Conservation (phyloP, 2,888 invertebrate genomes). For the Agrochola lota region DNA sequence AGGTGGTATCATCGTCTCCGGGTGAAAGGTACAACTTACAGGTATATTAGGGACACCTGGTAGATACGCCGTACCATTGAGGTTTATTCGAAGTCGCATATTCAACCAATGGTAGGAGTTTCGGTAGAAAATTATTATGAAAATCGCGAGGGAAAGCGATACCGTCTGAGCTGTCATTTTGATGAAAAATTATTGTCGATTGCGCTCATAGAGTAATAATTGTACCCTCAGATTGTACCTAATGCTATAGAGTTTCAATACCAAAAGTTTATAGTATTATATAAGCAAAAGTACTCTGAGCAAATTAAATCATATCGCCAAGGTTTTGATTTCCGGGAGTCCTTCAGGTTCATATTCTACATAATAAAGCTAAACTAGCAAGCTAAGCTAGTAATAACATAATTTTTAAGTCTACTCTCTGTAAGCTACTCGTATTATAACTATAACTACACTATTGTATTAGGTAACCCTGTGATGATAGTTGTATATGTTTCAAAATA, state of each 20-base stretch:
- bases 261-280: neutral
- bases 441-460: no score
- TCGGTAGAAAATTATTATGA: conserved; percentile 25
- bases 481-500: no score
- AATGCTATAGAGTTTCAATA: neutral
- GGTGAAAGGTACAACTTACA: conserved; percentile 11
- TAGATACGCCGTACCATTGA: conserved; percentile 5
- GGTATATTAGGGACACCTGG: conserved; percentile 18
- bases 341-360: neutral
- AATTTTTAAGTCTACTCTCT: no score
- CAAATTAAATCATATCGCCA: no score
- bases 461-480: no score
- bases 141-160: conserved; percentile 10
- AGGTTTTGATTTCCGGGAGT: neutral
- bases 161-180: conserved; percentile 11
- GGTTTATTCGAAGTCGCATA: conserved; percentile 9
- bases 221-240: neutral
- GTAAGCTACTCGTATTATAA: no score
- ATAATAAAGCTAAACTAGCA: no score
- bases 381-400: no score
- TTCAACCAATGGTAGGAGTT: conserved; percentile 19
- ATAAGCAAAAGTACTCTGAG: neutral
- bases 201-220: neutral
- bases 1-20: conserved; percentile 33
- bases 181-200: neutral